Evolutionary conservation across 2,888 invertebrate genomes (phyloP).

Genomic region (Sthenelais limicola): DNA sequence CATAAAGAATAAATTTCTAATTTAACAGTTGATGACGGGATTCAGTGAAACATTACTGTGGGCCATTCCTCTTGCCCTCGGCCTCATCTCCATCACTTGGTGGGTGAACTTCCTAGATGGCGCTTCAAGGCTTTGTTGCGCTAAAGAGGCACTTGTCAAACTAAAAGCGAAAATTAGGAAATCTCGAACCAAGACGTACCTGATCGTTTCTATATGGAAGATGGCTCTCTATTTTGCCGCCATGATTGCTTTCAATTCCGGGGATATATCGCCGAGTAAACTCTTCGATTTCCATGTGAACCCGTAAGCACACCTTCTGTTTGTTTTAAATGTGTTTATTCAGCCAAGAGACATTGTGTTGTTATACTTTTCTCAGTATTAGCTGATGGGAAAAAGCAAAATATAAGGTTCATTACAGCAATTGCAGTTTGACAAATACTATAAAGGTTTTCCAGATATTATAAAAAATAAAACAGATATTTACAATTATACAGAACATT

Average conservation of each 20-base stretch:
- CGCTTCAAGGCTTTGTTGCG: background rate
- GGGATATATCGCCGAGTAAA: too few species aligned
- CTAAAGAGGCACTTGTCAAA: background rate
- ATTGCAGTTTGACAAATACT: too few species aligned
- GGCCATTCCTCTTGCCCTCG: constrained; percentile 35
- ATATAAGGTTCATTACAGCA: too few species aligned
- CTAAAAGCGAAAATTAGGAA: background rate
- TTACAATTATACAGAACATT: too few species aligned
- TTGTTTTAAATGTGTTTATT: too few species aligned
- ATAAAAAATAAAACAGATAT: background rate
- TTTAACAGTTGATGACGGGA: constrained; percentile 12
- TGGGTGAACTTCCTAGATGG: constrained; percentile 40
- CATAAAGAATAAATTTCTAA: too few species aligned
- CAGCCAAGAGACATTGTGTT: too few species aligned
- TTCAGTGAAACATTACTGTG: background rate
- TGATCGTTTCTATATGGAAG: constrained; percentile 94
- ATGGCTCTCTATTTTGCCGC: constrained; percentile 84
- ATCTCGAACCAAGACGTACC: constrained; percentile 87
- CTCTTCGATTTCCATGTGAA: too few species aligned
- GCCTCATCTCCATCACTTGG: constrained; percentile 39
- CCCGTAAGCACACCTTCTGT: too few species aligned
- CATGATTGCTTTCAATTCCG: constrained; percentile 74
- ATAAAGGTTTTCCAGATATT: background rate
- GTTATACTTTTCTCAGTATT: too few species aligned
- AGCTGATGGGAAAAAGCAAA: too few species aligned